Percentiles rank a stretch among this genome's conserved stretches.
Evolutionary conservation across 2,888 invertebrate species (phyloP).

Genomic region (Diaphora mendica): DNA sequence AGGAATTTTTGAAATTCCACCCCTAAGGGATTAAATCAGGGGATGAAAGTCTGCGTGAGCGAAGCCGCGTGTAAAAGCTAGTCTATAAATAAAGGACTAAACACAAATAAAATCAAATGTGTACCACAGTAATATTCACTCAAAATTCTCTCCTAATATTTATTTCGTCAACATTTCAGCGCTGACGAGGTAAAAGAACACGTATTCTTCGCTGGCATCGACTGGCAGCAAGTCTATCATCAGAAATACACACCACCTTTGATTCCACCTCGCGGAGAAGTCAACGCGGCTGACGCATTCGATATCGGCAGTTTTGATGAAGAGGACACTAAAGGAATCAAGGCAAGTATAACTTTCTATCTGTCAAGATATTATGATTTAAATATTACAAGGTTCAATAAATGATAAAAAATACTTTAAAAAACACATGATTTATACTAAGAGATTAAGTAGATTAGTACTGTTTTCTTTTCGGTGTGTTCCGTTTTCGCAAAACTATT

Average conservation of each 20-base stretch:
- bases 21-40: no score
- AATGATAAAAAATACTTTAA: background rate
- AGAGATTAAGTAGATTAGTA: background rate
- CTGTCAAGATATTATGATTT: background rate
- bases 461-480: background rate
- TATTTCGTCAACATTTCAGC: conserved; percentile 79
- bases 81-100: no score
- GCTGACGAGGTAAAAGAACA: conserved; percentile 99
- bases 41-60: no score
- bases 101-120: no score
- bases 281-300: conserved; percentile 99
- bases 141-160: background rate
- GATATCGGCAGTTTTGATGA: conserved; percentile 99
- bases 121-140: background rate
- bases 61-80: no score
- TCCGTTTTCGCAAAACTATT: background rate
- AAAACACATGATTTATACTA: background rate
- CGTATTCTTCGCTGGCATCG: conserved; percentile 98
- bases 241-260: conserved; percentile 99
- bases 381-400: background rate
- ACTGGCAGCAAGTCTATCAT: conserved; percentile 99
- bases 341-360: conserved; percentile 77
- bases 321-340: conserved; percentile 99
- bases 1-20: no score
- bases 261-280: conserved; percentile 99